phyloP scores from a whole-genome alignment of 2,888 invertebrate species.

The Autographa gamma region DNA sequence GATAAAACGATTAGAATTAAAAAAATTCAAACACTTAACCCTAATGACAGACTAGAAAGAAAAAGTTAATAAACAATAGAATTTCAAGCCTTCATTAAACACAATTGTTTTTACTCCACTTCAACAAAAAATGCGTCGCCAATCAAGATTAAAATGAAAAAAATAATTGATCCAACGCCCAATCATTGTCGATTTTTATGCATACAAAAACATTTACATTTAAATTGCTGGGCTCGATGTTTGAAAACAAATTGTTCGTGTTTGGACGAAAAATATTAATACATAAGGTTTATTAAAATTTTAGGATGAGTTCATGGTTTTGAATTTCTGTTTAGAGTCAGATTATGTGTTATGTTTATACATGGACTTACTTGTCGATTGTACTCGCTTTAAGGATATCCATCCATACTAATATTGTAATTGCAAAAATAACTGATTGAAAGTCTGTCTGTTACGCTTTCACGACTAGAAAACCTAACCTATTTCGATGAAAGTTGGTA shows the following conservation, averaged over 20 bases:
- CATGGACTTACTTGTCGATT: too few species aligned
- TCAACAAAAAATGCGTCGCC: constrained; percentile 23
- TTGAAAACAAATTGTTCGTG: constrained; percentile 51
- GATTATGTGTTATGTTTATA: background rate
- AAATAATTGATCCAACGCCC: constrained; percentile 44
- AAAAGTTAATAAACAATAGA: background rate
- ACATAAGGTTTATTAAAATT: background rate
- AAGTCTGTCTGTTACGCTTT: too few species aligned
- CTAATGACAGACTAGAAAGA: background rate
- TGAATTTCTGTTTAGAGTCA: background rate
- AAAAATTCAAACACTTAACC: background rate
- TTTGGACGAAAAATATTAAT: constrained; percentile 32
- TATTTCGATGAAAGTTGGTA: too few species aligned
- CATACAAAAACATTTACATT: constrained; percentile 74
- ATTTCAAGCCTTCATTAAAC: constrained; percentile 11
- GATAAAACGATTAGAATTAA: background rate
- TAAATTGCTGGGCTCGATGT: constrained; percentile 67
- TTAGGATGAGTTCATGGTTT: background rate
- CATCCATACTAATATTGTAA: too few species aligned
- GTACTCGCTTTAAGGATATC: too few species aligned
- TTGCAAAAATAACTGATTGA: too few species aligned
- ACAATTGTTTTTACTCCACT: constrained; percentile 21
- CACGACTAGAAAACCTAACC: too few species aligned
- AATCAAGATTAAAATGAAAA: constrained; percentile 51
- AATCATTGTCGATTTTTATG: constrained; percentile 67